Percentiles rank a stretch among this genome's conserved stretches.
Evolutionary conservation across 2,888 invertebrate species (phyloP).

Genomic region (Standfussiana lucernea): DNA sequence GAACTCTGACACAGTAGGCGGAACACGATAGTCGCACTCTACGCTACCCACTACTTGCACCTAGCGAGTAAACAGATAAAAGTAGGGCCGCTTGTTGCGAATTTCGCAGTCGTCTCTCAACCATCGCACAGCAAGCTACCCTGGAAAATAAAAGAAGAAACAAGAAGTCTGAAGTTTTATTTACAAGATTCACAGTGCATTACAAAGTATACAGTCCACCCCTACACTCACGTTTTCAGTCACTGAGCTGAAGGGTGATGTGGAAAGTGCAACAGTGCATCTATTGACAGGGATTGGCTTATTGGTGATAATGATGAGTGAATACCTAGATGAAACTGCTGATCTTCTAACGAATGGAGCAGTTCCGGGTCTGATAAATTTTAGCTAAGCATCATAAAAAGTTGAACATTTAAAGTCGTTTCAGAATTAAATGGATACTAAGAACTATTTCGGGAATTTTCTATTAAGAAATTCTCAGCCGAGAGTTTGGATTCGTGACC

Average conservation of each 20-base stretch:
- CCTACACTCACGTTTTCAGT: constrained; percentile 34
- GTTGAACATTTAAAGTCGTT: background rate
- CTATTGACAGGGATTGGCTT: background rate
- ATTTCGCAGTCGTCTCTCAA: no score
- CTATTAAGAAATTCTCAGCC: background rate
- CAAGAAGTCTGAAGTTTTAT: no score
- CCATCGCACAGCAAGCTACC: no score
- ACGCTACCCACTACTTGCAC: no score
- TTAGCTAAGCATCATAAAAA: background rate
- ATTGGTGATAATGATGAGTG: constrained; percentile 4
- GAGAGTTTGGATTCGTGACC: background rate
- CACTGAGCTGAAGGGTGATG: constrained; percentile 3
- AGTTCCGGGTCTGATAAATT: background rate
- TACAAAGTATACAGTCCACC: no score
- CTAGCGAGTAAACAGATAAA: no score
- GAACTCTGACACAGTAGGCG: no score
- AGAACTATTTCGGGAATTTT: background rate
- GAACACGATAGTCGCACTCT: no score
- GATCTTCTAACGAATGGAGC: background rate
- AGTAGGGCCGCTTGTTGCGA: no score
- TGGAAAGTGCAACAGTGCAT: constrained; percentile 28
- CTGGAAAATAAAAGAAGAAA: no score
- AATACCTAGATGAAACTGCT: background rate
- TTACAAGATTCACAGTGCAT: no score
- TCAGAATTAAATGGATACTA: background rate